A percentile compares a stretch with the other conserved stretches of the same genome.
Evolutionary conservation across 1,140 invertebrate genomes (phyloP).

Genomic region (Brachionus rubens): DNA sequence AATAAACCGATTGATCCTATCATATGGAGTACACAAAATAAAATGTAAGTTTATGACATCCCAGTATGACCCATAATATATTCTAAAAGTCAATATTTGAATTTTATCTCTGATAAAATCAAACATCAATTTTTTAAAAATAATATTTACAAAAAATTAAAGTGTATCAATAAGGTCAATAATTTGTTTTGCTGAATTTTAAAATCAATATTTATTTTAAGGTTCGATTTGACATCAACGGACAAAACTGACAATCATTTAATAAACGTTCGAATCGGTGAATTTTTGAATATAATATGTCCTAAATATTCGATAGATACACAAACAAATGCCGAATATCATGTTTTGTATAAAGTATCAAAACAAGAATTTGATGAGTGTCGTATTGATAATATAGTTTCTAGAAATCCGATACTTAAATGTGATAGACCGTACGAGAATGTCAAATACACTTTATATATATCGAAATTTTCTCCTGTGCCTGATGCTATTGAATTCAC

Average conservation of each 20-base stretch:
- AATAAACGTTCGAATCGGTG: conserved; percentile 43
- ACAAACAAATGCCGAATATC: neutral
- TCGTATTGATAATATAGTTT: conserved; percentile 15
- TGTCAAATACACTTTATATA: conserved; percentile 41
- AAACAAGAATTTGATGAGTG: conserved; percentile 35
- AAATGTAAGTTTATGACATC: neutral
- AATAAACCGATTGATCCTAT: conserved; percentile 14
- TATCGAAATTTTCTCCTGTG: conserved; percentile 42
- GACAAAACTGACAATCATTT: conserved; percentile 37
- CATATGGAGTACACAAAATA: conserved; percentile 15
- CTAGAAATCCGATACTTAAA: neutral
- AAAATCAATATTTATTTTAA: conserved; percentile 5
- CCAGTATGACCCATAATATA: too few relatives aligned
- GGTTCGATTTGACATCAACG: conserved; percentile 19
- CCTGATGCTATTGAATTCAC: conserved; percentile 44
- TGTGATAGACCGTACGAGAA: conserved; percentile 39
- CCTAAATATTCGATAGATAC: conserved; percentile 19
- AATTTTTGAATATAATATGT: conserved; percentile 44
- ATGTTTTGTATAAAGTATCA: conserved; percentile 19
- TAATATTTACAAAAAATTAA: too few relatives aligned
- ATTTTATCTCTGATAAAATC: too few relatives aligned
- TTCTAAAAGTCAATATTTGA: too few relatives aligned
- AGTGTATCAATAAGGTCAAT: too few relatives aligned
- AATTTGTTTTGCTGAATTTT: too few relatives aligned
- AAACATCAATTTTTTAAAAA: too few relatives aligned